These are phyloP conservation scores for Ypsolopha sequella DNA, from an alignment of 2,888 invertebrate species.

Conservation along the genomic window DNA sequence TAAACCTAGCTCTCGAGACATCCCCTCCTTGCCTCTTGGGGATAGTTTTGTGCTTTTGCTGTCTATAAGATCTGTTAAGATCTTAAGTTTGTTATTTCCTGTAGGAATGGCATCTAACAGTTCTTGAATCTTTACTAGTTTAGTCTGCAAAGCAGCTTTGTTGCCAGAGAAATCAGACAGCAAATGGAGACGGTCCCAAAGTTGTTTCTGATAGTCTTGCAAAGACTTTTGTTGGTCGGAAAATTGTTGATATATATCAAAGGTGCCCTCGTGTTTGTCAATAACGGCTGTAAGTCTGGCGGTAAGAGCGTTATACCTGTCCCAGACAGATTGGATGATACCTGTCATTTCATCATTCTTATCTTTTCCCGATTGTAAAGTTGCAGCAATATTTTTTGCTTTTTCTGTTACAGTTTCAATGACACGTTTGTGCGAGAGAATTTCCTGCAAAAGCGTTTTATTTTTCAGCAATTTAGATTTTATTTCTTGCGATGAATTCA, in stretches of 20 bases:
- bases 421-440: slow-evolving; percentile 88
- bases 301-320: slow-evolving; percentile 80
- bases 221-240: slow-evolving; percentile 87
- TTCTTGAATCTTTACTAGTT: slow-evolving; percentile 84
- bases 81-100: slow-evolving; percentile 82
- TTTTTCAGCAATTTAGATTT: slow-evolving; percentile 86
- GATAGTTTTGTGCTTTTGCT: slow-evolving; percentile 79
- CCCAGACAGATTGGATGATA: slow-evolving; percentile 79
- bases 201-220: slow-evolving; percentile 90
- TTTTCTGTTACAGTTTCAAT: slow-evolving; percentile 93
- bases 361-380: slow-evolving; percentile 65
- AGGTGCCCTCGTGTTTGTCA: slow-evolving; percentile 78
- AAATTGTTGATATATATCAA: slow-evolving; percentile 88
- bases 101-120: slow-evolving; percentile 83
- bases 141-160: slow-evolving; percentile 84
- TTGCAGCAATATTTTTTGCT: slow-evolving; percentile 77
- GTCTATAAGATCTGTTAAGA: slow-evolving; percentile 80
- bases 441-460: slow-evolving; percentile 90
- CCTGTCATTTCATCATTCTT: slow-evolving; percentile 75
- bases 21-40: slow-evolving; percentile 84
- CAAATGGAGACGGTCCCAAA: slow-evolving; percentile 88
- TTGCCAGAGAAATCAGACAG: slow-evolving; percentile 91
- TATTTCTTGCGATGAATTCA: slow-evolving; percentile 87
- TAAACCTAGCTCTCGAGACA: slow-evolving; percentile 85
- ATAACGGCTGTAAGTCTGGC: slow-evolving; percentile 77